Evolutionary conservation across 1,140 invertebrate genomes (phyloP).

Genomic region (Anoplolepis gracilipes): DNA sequence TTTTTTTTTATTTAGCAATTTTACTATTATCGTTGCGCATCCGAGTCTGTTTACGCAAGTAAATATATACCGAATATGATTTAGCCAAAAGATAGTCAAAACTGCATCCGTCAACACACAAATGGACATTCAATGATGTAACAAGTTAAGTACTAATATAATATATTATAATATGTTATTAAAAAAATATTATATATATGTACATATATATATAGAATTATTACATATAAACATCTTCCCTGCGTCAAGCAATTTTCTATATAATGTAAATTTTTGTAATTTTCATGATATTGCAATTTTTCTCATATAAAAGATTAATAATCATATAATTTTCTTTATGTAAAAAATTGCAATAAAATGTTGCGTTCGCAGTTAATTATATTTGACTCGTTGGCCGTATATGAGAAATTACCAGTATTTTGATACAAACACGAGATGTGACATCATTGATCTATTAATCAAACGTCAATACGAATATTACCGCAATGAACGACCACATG

Average conservation of each 20-base stretch:
- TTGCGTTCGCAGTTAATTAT: not conserved
- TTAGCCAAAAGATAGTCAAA: conserved; percentile 75
- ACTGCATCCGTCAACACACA: conserved; percentile 71
- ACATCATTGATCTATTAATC: conserved; percentile 43
- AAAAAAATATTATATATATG: too few relatives aligned
- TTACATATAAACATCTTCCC: not conserved
- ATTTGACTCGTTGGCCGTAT: not conserved
- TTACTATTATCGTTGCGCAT: conserved; percentile 7
- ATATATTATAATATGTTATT: too few relatives aligned
- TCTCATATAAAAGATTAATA: not conserved
- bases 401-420: not conserved
- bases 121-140: conserved; percentile 45
- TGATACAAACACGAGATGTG: not conserved
- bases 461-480: conserved; percentile 13
- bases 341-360: not conserved
- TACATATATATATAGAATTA: not conserved
- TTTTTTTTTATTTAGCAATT: conserved; percentile 2
- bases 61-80: conserved; percentile 68
- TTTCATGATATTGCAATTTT: too few relatives aligned
- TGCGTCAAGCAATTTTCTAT: not conserved
- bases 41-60: conserved; percentile 64
- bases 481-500: conserved; percentile 18
- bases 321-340: too few relatives aligned
- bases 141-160: not conserved
- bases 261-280: too few relatives aligned